phyloP scores from a whole-genome alignment of 92 coral and sea anemone genomes.

The Palythoa heliodiscus region DNA sequence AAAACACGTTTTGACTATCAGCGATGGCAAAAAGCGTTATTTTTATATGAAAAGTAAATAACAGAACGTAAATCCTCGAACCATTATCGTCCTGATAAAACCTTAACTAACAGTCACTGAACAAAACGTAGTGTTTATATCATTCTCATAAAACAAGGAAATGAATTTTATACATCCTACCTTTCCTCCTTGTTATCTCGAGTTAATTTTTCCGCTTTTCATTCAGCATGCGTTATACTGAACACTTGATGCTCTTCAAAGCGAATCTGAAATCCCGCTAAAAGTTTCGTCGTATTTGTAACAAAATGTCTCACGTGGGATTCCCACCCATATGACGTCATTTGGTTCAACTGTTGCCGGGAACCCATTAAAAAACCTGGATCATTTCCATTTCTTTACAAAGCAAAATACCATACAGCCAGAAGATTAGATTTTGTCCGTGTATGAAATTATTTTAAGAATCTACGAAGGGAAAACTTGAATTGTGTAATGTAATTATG shows the following conservation, averaged over 20 bases:
- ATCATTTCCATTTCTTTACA: background rate
- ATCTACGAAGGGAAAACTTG: background rate
- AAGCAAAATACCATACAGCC: background rate
- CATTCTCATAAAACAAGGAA: background rate
- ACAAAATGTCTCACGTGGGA: background rate
- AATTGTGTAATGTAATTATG: background rate
- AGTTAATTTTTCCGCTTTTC: slow-evolving; percentile 9
- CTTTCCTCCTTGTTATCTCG: background rate
- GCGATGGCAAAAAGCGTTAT: background rate
- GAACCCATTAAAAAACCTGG: background rate
- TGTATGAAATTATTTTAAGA: background rate
- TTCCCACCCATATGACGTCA: background rate
- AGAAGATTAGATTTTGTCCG: background rate
- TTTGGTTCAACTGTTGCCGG: background rate
- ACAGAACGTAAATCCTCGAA: background rate
- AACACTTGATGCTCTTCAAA: background rate
- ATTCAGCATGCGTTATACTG: background rate
- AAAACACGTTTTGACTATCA: background rate
- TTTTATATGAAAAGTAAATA: background rate
- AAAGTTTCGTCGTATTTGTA: background rate
- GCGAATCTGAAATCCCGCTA: background rate
- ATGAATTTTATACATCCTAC: background rate
- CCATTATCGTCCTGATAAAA: background rate
- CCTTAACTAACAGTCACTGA: background rate
- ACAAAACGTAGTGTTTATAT: background rate